A percentile compares a stretch with the other conserved stretches of the same genome.
Conservation (phyloP, 1,140 invertebrate species). For the Sycophaga agraensis region DNA sequence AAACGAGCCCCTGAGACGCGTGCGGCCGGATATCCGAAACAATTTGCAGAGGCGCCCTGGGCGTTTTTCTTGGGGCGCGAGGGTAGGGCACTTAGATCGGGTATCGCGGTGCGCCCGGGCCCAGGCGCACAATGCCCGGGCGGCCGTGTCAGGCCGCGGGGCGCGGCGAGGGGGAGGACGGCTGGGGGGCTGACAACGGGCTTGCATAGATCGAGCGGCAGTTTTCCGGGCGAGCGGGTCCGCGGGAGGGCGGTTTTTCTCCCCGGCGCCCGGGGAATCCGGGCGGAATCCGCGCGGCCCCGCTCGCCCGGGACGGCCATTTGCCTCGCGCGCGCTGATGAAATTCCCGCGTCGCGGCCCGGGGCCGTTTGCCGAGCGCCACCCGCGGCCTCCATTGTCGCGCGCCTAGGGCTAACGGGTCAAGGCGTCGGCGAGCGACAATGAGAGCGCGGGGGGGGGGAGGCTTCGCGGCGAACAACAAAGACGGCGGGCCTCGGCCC, state of each 20-base stretch:
- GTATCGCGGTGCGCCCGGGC: conserved; percentile 43
- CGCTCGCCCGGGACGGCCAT: no score
- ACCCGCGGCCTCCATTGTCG: no score
- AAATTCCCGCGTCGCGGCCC: not conserved
- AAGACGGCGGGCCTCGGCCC: no score
- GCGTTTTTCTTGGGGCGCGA: no score
- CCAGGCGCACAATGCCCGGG: conserved; percentile 45
- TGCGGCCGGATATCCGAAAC: conserved; percentile 54
- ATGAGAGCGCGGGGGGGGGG: not conserved
- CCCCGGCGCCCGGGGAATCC: no score
- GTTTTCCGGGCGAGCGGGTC: conserved; percentile 58
- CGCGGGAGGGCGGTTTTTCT: conserved; percentile 30
- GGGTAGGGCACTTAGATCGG: conserved; percentile 59
- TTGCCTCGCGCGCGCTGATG: conserved; percentile 15
- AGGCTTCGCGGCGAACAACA: not conserved
- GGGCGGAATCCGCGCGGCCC: no score
- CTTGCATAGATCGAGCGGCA: conserved; percentile 57
- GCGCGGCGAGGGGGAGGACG: no score
- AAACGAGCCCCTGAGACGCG: no score
- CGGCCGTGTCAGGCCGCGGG: no score
- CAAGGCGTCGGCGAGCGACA: not conserved
- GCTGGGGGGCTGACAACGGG: conserved; percentile 46
- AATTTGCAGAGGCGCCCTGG: conserved; percentile 61
- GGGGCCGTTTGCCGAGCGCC: no score
- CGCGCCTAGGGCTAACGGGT: not conserved